Conservation (phyloP, 37 sponge, comb jelly and placozoan genomes). For the Chondrosia reniformis region DNA sequence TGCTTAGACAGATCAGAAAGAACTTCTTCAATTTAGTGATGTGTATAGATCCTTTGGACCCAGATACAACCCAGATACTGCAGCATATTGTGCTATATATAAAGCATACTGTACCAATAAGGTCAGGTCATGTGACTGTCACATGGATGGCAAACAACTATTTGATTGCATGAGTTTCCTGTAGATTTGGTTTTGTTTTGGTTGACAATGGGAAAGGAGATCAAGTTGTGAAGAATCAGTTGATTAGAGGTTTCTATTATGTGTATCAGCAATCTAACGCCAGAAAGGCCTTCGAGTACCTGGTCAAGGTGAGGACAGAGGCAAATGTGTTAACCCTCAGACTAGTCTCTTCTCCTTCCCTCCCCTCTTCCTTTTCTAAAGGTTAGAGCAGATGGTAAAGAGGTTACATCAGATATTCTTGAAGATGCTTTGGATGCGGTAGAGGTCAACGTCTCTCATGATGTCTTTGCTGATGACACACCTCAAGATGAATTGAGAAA, state of each 20-base stretch:
- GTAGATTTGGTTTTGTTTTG: conserved; percentile 65
- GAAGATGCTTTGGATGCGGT: neutral
- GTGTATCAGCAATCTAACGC: neutral
- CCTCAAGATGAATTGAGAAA: conserved; percentile 12
- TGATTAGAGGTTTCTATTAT: conserved; percentile 46
- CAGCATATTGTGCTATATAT: conserved; percentile 54
- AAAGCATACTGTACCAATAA: conserved; percentile 47
- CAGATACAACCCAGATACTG: conserved; percentile 26
- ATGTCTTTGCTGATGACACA: neutral
- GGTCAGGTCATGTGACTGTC: conserved; percentile 24
- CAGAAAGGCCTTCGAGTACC: conserved; percentile 56
- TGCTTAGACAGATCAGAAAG: conserved; percentile 77
- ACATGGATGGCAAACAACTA: neutral
- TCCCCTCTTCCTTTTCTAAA: neutral
- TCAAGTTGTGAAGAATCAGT: conserved; percentile 10
- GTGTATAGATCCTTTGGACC: conserved; percentile 43
- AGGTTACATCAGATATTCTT: neutral
- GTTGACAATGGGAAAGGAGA: conserved; percentile 24
- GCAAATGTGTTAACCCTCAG: too few species aligned
- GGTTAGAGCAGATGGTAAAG: neutral
- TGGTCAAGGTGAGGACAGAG: conserved; percentile 25
- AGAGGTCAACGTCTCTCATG: neutral
- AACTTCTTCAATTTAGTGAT: conserved; percentile 84
- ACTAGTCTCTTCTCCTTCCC: too few species aligned
- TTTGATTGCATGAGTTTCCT: neutral